Conservation (phyloP, 2,113 vertebrate genomes). For the Motacilla tschutschensis region DNA sequence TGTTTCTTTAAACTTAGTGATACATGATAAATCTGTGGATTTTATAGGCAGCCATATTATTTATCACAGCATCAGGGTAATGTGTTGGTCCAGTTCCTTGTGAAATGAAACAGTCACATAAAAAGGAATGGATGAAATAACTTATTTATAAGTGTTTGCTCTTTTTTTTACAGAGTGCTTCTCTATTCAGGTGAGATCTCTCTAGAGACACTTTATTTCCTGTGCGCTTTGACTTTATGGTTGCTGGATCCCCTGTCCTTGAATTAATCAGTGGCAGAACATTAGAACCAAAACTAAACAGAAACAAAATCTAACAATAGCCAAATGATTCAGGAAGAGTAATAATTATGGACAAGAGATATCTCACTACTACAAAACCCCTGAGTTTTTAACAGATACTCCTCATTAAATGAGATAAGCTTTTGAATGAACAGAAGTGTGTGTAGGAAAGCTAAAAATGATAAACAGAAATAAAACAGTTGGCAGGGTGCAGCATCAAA, state of each 20-base stretch:
- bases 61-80: not conserved
- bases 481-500: not conserved
- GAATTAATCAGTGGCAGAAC: not conserved
- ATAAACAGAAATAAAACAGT: not conserved
- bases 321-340: not conserved
- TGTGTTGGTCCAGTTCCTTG: not conserved
- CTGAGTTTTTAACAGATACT: not conserved
- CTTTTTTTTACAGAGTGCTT: not conserved
- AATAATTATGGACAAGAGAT: not conserved
- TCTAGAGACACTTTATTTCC: not conserved
- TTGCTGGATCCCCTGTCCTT: rapidly evolving
- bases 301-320: not conserved
- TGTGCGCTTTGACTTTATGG: not conserved
- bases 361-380: not conserved
- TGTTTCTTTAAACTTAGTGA: not conserved
- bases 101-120: not conserved
- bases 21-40: not conserved
- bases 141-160: not conserved
- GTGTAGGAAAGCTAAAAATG: not conserved
- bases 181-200: not conserved
- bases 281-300: not conserved
- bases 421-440: not conserved
- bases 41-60: not conserved
- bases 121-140: not conserved
- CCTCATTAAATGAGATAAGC: not conserved